Evolutionary conservation across 2,888 invertebrate species (phyloP), one percentile per base, ranked within the genome.

Genomic region (Schizaphis graminum): DNA sequence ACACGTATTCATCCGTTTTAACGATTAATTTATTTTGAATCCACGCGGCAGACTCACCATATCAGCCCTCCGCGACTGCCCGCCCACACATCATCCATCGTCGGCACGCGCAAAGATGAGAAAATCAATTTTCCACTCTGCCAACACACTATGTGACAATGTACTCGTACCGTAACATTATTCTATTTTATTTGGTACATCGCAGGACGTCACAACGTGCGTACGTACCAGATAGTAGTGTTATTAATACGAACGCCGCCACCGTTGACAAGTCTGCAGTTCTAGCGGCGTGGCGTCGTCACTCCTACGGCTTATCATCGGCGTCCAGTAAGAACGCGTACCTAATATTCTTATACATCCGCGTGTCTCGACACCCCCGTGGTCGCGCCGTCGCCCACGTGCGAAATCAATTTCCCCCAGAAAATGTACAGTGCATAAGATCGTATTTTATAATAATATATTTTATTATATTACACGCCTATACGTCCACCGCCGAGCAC

Each of bases 71-170:
- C 21, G 8, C 24, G 35, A 44, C 53, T 26, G 8, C n/a, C 53
- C 89, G 56, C 93, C 67, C 93, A 44, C 93, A 84, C 93, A 53
- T 89, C 47, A 77, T 88, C 28, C n/a, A 7, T 89, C 56, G 87
- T 56, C 93, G n/a, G 41, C 89, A 77, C 89, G 47, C 56, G 89
- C 84, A 77, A 93, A 93, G 93, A 93, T 77, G 93, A 93, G 93
- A 93, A 93, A 93, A 93, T 93, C 93, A 93, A 93, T 93, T 93
- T 93, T 89, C 93, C 89, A 77, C 77, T 67, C 87, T 87, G 28
- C 61, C 87, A 24, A 24, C 28, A 44, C 28, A n/a, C n/a, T 13
- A 89, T 61, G 61, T 57, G 41, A 44, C 53, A 35, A 77, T 88
- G 16, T 47, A 44, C 49, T 77, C 35, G 56, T 86, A 35, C 28